A percentile compares a stretch with the other conserved stretches of the same genome.
Conservation (phyloP, 2,888 invertebrate species). For the Ennomos fuscantarius region DNA sequence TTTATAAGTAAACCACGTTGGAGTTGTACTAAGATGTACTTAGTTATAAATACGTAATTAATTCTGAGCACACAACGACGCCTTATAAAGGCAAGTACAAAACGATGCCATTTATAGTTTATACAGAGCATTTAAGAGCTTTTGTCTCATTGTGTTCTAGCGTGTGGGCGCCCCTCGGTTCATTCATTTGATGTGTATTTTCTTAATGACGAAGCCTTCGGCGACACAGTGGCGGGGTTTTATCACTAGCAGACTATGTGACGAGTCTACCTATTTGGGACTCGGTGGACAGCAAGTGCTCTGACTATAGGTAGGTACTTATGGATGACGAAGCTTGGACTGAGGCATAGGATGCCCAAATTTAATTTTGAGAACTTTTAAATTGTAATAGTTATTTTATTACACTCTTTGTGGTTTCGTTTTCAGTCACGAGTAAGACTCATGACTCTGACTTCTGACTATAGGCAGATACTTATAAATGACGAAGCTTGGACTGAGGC, state of each 20-base stretch:
- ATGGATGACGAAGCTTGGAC: neutral
- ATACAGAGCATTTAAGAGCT: slow-evolving; percentile 61
- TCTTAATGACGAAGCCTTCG: slow-evolving; percentile 69
- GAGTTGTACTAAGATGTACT: slow-evolving; percentile 7
- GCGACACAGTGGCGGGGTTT: slow-evolving; percentile 56
- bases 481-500: neutral
- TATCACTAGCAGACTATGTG: slow-evolving; percentile 49
- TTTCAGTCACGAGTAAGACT: no score
- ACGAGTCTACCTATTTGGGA: slow-evolving; percentile 41
- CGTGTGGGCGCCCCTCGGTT: slow-evolving; percentile 76
- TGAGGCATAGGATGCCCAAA: neutral
- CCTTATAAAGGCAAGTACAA: slow-evolving; percentile 40
- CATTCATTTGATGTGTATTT: slow-evolving; percentile 74
- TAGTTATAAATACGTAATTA: slow-evolving; percentile 31
- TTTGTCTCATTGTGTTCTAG: slow-evolving; percentile 65
- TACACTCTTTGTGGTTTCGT: no score
- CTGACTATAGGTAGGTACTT: slow-evolving; percentile 15
- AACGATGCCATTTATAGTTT: slow-evolving; percentile 53
- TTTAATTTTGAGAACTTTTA: neutral
- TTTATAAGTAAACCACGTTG: slow-evolving; percentile 5
- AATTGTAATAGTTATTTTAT: no score
- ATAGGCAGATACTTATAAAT: slow-evolving; percentile 8
- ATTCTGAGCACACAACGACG: slow-evolving; percentile 34
- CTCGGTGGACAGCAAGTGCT: slow-evolving; percentile 23
- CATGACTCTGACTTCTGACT: no score